A percentile compares a stretch with the other conserved stretches of the same genome.
Conservation (phyloP, 2,797 vertebrate genomes). For the Myripristis jacobus region DNA sequence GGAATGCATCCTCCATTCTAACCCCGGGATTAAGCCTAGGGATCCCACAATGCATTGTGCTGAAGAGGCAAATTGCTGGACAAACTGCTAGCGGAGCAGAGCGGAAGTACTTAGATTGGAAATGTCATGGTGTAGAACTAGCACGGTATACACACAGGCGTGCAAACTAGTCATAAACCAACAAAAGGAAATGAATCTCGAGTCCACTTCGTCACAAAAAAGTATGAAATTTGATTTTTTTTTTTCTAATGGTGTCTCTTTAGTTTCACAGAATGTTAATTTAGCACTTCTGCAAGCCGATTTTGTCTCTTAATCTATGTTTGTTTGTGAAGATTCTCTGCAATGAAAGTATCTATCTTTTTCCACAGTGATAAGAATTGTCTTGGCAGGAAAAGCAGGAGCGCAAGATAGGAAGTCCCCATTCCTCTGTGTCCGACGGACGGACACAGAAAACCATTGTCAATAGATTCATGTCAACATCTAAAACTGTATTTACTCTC, state of each 20-base stretch:
- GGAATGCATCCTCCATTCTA: conserved; percentile 52
- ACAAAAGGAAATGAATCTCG: not conserved
- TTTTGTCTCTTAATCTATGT: conserved; percentile 16
- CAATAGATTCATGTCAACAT: conserved; percentile 60
- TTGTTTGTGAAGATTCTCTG: conserved; percentile 22
- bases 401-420: conserved; percentile 63
- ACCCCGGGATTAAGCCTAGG: conserved; percentile 60
- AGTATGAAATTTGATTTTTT: not conserved
- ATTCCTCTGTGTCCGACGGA: no score
- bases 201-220: not conserved
- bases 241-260: no score
- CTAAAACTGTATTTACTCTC: conserved; percentile 54
- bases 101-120: conserved; percentile 26
- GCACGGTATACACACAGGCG: conserved; percentile 12
- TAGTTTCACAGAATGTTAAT: not conserved
- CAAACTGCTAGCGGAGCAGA: conserved; percentile 31
- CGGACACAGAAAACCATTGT: conserved; percentile 45
- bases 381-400: conserved; percentile 58
- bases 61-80: conserved; percentile 53
- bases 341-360: conserved; percentile 45
- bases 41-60: conserved; percentile 69
- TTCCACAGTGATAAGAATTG: conserved; percentile 45
- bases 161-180: not conserved
- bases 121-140: conserved; percentile 38
- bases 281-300: not conserved